Conservation (phyloP, 30 jellyfish, hydroid and myxozoan genomes). For the Turritopsis rubra region DNA sequence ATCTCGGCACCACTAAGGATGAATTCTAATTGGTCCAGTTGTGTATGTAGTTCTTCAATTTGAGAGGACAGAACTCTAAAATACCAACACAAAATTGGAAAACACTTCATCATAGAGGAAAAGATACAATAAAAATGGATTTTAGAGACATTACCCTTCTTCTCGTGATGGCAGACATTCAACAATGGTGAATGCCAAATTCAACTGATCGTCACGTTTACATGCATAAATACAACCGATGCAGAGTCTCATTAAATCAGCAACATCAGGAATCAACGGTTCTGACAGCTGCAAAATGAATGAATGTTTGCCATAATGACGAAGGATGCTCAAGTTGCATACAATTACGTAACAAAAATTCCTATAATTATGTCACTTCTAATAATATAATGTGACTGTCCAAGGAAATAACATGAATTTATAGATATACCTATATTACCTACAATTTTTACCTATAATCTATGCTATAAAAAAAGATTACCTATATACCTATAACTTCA, state of each 20-base stretch:
- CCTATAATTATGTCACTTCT: too few relatives aligned
- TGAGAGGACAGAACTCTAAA: conserved; percentile 49
- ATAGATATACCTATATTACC: too few relatives aligned
- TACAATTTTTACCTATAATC: too few relatives aligned
- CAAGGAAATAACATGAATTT: too few relatives aligned
- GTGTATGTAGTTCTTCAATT: conserved; percentile 61
- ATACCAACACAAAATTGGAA: background rate
- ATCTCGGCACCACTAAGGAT: conserved; percentile 60
- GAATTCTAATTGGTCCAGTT: conserved; percentile 70
- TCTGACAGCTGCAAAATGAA: conserved; percentile 42
- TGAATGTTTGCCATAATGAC: background rate
- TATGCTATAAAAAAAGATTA: too few relatives aligned
- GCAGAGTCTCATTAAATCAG: conserved; percentile 59
- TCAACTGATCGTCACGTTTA: conserved; percentile 83
- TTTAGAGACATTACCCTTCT: conserved; percentile 45
- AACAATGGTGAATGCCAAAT: conserved; percentile 61
- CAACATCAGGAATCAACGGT: conserved; percentile 87
- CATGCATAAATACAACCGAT: conserved; percentile 68
- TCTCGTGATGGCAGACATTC: conserved; percentile 85
- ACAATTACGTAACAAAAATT: too few relatives aligned
- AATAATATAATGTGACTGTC: too few relatives aligned
- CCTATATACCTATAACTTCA: too few relatives aligned
- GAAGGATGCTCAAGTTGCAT: too few relatives aligned
- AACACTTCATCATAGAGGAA: too few relatives aligned
- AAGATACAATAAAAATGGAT: background rate